phyloP scores from a whole-genome alignment of 2,797 vertebrate species.

The Phataginus tetradactyla region DNA sequence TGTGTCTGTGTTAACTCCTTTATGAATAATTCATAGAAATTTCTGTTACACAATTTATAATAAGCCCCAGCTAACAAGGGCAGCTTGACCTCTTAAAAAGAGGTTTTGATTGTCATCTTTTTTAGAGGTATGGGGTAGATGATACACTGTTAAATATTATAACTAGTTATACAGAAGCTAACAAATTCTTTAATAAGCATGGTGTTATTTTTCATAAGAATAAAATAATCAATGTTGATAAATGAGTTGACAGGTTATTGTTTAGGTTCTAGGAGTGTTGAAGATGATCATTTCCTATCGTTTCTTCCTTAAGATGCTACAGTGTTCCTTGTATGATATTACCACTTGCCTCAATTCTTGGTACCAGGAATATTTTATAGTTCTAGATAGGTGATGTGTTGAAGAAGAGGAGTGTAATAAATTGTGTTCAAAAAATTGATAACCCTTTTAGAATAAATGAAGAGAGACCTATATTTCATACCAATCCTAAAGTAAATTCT shows the following conservation, averaged over 20 bases:
- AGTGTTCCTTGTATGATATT: background rate
- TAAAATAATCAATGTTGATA: background rate
- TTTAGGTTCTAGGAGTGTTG: background rate
- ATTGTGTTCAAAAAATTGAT: background rate
- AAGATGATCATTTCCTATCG: background rate
- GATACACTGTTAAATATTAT: constrained; percentile 56
- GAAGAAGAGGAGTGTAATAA: background rate
- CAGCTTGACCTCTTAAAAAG: constrained; percentile 51
- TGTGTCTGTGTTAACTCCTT: constrained; percentile 61
- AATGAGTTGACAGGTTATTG: background rate
- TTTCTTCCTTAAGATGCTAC: constrained; percentile 1
- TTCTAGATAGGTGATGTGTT: background rate
- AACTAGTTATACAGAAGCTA: constrained; percentile 50
- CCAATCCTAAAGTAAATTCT: background rate
- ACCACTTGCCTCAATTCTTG: background rate
- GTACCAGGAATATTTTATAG: background rate
- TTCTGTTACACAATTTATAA: constrained; percentile 40
- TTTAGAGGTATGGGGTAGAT: constrained; percentile 19
- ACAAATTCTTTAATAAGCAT: background rate
- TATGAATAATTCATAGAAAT: constrained; percentile 69
- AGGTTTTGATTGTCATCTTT: constrained; percentile 45
- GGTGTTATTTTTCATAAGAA: constrained; percentile 32
- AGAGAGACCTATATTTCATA: background rate
- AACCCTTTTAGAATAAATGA: background rate
- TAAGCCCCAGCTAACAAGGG: constrained; percentile 46